Conservation (phyloP, 2,113 vertebrate genomes). For the Platysteira castanea region DNA sequence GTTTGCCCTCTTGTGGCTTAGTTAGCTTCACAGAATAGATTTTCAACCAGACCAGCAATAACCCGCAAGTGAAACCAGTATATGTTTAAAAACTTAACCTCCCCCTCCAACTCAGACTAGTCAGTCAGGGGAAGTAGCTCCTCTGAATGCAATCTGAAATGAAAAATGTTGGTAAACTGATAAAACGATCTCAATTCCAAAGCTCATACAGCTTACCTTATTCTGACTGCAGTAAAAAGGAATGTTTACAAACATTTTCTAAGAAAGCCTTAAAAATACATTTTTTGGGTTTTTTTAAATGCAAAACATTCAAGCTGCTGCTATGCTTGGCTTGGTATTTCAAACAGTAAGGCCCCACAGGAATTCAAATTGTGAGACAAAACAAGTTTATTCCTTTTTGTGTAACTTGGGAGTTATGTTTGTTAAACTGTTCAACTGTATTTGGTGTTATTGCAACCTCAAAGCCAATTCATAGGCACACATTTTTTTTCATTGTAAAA, state of each 20-base stretch:
- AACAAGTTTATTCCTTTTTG: not conserved
- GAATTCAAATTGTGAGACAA: not conserved
- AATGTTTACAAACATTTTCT: not conserved
- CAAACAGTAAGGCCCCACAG: not conserved
- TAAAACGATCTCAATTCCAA: not conserved
- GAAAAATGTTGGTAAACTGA: not conserved
- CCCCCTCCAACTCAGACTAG: not conserved
- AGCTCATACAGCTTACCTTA: not conserved
- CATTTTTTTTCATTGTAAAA: not conserved
- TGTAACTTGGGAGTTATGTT: not conserved
- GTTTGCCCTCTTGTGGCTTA: constrained; percentile 53
- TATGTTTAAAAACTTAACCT: not conserved
- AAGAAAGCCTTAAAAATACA: not conserved
- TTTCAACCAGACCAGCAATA: not conserved
- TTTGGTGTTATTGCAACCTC: not conserved
- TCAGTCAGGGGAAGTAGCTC: not conserved
- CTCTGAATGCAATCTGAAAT: not conserved
- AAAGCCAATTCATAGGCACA: not conserved
- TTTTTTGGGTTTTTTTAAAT: rapidly evolving
- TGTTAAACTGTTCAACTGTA: not conserved
- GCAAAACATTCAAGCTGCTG: not conserved
- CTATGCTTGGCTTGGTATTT: not conserved
- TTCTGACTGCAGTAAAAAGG: not conserved
- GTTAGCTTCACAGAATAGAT: not conserved
- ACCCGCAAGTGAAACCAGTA: not conserved